Percentiles rank a stretch among this genome's conserved stretches.
Evolutionary conservation across 2,888 invertebrate genomes (phyloP).

Genomic region (Heliconius ethilla): DNA sequence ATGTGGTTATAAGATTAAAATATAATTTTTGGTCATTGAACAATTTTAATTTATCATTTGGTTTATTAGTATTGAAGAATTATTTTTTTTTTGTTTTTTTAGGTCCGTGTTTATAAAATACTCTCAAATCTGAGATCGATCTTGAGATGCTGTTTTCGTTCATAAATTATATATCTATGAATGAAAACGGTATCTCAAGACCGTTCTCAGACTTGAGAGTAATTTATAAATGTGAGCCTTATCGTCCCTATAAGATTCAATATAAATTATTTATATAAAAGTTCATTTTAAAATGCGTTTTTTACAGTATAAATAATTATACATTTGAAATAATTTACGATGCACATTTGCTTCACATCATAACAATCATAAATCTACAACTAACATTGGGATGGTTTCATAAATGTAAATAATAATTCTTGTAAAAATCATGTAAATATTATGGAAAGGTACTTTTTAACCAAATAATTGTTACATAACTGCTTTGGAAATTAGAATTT

Average conservation of each 20-base stretch:
- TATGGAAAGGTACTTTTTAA: neutral
- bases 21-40: neutral
- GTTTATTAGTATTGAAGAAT: neutral
- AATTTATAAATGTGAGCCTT: too few species aligned
- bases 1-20: neutral
- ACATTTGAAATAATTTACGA: conserved; percentile 10
- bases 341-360: conserved; percentile 2
- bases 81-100: neutral
- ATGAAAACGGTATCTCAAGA: too few species aligned
- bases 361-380: neutral
- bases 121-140: too few species aligned
- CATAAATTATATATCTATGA: too few species aligned
- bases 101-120: too few species aligned
- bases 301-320: neutral
- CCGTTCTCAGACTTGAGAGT: too few species aligned
- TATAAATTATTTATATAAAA: neutral
- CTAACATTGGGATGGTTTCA: neutral
- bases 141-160: too few species aligned
- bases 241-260: neutral
- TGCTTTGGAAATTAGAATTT: neutral
- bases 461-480: neutral
- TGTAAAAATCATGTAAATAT: neutral
- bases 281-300: neutral
- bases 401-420: neutral
- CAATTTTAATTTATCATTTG: neutral